Base-by-base conservation (phyloP, 2,113 vertebrate species). In the Aviceda subcristata region DNA sequence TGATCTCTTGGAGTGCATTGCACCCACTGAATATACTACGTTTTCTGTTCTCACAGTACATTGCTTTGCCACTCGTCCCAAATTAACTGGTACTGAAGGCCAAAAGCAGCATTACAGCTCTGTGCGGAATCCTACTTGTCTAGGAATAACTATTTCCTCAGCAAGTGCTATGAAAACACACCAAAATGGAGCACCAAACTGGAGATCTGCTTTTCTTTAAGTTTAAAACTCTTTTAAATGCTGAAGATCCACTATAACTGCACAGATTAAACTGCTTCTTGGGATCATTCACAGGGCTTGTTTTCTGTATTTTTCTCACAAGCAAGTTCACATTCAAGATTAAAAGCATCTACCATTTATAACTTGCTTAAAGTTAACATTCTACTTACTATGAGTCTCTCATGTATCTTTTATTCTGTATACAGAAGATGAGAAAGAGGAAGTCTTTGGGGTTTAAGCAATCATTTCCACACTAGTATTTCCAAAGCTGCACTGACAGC, bases 391-490 rank as follows among this genome's bases (percentile, higher is more conserved):
- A 60, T 8, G 15, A 53, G 23, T 62, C 39, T 69, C 36, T 29
- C 27, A 23, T 4, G 3, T 9, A 27, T 20, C 27, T 53, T 60
- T 60, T 50, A 27, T 53, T 77, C n/a, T 72, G n/a, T 10, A 66
- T 5, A 57, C 11, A 32, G 32, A 86, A 66, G 21, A 86, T 15
- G 9, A 60, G 26, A 48, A 73, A 57, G 29, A 45, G 15, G n/a
- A 43, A 67, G 9, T 3, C 15, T 63, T 36, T n/a, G 16, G 18
- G 12, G 16, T 80, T 64, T 24, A 84, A 69, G 39, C 38, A 56
- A 48, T 45, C 6, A 21, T n/a, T 60, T 48, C 73, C 41, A 62
- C 3, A 1, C 16, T 13, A 0, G 0, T 9, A 56, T 60, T 74
- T 78, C 81, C 78, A 71, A 71, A 86, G 23, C 19, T 55, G 38